phyloP scores from a whole-genome alignment of 2,888 invertebrate genomes.

The Agrilus cyanescens region DNA sequence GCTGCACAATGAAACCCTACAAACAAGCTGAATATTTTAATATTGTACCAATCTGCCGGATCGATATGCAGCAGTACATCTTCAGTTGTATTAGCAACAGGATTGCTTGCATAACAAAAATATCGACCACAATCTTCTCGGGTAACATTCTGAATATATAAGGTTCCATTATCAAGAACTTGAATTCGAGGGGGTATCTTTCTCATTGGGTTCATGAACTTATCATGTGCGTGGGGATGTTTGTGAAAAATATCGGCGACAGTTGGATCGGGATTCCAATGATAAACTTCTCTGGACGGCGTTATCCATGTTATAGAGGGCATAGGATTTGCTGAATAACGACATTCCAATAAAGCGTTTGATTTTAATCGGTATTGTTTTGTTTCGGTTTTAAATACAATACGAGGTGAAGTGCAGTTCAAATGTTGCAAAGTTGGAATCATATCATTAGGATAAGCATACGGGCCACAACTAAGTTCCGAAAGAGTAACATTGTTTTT shows the following conservation, averaged over 20 bases:
- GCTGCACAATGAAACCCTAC: constrained; percentile 72
- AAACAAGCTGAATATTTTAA: constrained; percentile 72
- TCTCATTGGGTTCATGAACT: constrained; percentile 34
- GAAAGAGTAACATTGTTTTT: constrained; percentile 38
- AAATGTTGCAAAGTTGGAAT: constrained; percentile 56
- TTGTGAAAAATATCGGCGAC: constrained; percentile 54
- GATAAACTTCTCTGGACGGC: constrained; percentile 56
- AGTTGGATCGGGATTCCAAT: constrained; percentile 65
- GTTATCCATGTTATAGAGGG: constrained; percentile 82
- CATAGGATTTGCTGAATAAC: constrained; percentile 60
- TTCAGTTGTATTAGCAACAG: constrained; percentile 65
- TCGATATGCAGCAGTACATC: constrained; percentile 72
- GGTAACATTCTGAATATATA: constrained; percentile 58
- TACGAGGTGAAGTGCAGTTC: constrained; percentile 54
- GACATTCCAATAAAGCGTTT: constrained; percentile 64
- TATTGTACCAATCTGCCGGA: constrained; percentile 70
- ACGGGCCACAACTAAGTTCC: constrained; percentile 51
- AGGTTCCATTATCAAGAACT: constrained; percentile 65
- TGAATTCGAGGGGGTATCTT: constrained; percentile 44
- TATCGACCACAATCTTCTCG: constrained; percentile 76
- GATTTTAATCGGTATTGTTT: constrained; percentile 51
- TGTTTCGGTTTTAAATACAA: constrained; percentile 49
- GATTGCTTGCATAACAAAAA: constrained; percentile 75
- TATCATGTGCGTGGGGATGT: constrained; percentile 51
- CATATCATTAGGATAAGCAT: constrained; percentile 58